phyloP scores from a whole-genome alignment of 2,113 vertebrate species.

The Misgurnus anguillicaudatus region DNA sequence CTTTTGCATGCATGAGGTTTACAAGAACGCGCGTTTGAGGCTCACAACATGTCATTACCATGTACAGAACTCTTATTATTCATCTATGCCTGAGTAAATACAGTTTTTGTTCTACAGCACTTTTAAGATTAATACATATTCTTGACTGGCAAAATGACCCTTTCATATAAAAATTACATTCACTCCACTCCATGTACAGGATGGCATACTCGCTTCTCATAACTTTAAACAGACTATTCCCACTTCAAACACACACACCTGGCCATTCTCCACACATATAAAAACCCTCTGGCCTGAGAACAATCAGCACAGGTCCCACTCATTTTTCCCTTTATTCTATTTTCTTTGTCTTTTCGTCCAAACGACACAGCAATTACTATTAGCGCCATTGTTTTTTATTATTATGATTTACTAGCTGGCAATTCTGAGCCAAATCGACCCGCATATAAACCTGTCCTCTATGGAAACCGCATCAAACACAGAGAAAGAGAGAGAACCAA shows the following conservation, averaged over 20 bases:
- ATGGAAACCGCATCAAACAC: conserved; percentile 78
- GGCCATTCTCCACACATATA: conserved; percentile 45
- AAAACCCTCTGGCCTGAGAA: conserved; percentile 52
- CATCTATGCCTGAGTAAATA: no score
- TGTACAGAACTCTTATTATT: no score
- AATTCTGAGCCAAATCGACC: conserved; percentile 62
- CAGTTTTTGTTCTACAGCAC: no score
- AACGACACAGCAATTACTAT: conserved; percentile 62
- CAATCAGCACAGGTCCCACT: conserved; percentile 45
- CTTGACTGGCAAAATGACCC: no score
- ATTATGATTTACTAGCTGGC: conserved; percentile 58
- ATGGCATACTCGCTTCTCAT: not conserved
- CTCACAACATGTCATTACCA: no score
- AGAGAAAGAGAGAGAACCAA: not conserved
- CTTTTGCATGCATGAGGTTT: no score
- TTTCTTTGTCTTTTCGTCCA: conserved; percentile 50
- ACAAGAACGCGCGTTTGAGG: no score
- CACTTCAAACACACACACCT: conserved; percentile 58
- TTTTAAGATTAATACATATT: no score
- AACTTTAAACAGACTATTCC: conserved; percentile 8
- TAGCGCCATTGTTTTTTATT: conserved; percentile 62
- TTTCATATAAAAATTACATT: no score
- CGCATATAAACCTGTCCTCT: conserved; percentile 67
- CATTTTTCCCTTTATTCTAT: conserved; percentile 30
- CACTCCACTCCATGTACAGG: no score